These are phyloP conservation scores for Lycophotia porphyrea DNA, from an alignment of 2,888 invertebrate genomes.

Conservation along the genomic window DNA sequence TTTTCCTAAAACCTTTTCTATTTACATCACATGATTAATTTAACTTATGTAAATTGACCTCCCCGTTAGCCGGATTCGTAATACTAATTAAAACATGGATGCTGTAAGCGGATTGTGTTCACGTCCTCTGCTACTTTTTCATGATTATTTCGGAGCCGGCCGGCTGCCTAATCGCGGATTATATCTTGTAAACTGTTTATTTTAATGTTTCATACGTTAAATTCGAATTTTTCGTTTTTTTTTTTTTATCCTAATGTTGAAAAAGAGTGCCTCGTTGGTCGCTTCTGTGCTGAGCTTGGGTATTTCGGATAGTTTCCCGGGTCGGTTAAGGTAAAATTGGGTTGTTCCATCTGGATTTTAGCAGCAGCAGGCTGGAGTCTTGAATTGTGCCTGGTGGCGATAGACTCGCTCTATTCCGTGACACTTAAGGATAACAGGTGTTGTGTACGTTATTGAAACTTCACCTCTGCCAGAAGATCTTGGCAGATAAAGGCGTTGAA, in stretches of 20 bases:
- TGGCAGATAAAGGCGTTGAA: not conserved
- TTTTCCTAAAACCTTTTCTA: constrained; percentile 19
- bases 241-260: not conserved
- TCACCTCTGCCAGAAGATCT: not conserved
- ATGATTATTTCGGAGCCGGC: constrained; percentile 47
- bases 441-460: too few relatives aligned
- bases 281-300: not conserved
- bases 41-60: constrained; percentile 49
- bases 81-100: constrained; percentile 61
- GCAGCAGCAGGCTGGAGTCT: not conserved
- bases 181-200: constrained; percentile 53
- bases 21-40: constrained; percentile 53
- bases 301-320: not conserved
- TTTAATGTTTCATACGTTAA: constrained; percentile 45
- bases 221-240: not conserved
- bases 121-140: constrained; percentile 44
- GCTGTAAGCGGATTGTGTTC: constrained; percentile 56
- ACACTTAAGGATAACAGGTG: not conserved
- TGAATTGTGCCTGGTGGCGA: not conserved
- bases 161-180: constrained; percentile 49
- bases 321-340: not conserved
- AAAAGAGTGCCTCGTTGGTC: not conserved
- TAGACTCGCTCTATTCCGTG: not conserved
- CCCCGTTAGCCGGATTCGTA: constrained; percentile 34
- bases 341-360: not conserved